These are phyloP conservation scores for Podotricha telesiphe DNA, from an alignment of 2,888 invertebrate species.

Conservation along the genomic window DNA sequence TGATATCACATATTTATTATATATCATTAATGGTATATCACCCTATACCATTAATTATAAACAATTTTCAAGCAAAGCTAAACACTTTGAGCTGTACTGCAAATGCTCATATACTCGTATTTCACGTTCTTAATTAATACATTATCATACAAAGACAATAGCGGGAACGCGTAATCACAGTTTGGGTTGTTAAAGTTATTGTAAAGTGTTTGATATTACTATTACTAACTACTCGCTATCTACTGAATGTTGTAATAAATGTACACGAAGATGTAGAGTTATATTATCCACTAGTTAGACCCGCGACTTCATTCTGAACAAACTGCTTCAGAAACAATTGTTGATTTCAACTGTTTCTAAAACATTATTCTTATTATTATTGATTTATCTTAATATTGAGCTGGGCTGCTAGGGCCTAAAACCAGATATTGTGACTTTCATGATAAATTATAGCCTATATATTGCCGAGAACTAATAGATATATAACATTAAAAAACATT, in stretches of 20 bases:
- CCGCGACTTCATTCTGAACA: no score
- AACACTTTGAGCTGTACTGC: neutral
- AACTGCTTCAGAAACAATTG: no score
- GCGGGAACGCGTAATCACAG: conserved; percentile 21
- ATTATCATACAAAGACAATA: conserved; percentile 18
- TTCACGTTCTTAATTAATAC: conserved; percentile 26
- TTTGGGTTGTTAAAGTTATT: conserved; percentile 30
- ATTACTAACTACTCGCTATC: neutral
- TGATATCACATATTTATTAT: no score
- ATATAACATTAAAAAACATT: no score
- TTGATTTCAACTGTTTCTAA: no score
- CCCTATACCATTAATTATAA: neutral
- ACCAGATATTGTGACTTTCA: no score
- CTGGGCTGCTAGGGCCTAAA: no score
- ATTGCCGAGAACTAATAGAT: no score
- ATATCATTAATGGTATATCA: no score
- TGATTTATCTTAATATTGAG: no score
- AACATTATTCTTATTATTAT: no score
- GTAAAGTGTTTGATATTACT: conserved; percentile 1
- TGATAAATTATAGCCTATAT: no score
- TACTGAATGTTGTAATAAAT: conserved; percentile 6
- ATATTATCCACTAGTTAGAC: neutral
- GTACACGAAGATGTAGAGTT: neutral
- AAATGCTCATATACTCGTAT: neutral
- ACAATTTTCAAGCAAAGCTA: neutral